These are phyloP conservation scores for Ictalurus punctatus DNA, from an alignment of 2,113 vertebrate genomes.

Conservation along the genomic window DNA sequence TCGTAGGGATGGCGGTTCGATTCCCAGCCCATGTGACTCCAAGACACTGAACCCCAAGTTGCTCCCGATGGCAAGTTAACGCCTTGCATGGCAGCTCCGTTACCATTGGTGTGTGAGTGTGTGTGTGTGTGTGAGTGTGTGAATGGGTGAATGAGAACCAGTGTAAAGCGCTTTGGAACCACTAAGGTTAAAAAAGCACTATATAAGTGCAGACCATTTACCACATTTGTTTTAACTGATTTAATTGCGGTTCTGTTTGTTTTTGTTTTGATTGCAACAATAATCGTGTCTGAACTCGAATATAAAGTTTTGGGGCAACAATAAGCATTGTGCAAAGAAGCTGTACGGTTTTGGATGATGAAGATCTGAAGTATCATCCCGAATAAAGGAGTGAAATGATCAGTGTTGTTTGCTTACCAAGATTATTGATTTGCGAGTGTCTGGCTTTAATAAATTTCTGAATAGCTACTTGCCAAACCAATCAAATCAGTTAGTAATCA, in stretches of 20 bases:
- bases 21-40: no score
- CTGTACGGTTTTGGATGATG: not conserved
- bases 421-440: not conserved
- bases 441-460: not conserved
- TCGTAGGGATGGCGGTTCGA: no score
- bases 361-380: not conserved
- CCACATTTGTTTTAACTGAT: not conserved
- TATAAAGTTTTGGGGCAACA: not conserved
- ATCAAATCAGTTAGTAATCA: not conserved
- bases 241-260: not conserved
- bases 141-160: no score
- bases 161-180: no score
- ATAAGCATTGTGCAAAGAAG: not conserved
- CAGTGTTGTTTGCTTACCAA: not conserved
- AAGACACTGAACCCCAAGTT: no score
- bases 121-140: no score
- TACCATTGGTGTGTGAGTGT: no score
- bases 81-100: no score
- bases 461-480: not conserved
- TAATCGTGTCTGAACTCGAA: not conserved
- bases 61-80: no score
- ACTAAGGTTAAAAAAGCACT: no score
- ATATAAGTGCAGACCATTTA: no score
- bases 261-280: not conserved
- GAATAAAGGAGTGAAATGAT: not conserved